These are phyloP conservation scores for Odobenus rosmarus DNA, from an alignment of 2,113 vertebrate genomes.

Conservation along the genomic window DNA sequence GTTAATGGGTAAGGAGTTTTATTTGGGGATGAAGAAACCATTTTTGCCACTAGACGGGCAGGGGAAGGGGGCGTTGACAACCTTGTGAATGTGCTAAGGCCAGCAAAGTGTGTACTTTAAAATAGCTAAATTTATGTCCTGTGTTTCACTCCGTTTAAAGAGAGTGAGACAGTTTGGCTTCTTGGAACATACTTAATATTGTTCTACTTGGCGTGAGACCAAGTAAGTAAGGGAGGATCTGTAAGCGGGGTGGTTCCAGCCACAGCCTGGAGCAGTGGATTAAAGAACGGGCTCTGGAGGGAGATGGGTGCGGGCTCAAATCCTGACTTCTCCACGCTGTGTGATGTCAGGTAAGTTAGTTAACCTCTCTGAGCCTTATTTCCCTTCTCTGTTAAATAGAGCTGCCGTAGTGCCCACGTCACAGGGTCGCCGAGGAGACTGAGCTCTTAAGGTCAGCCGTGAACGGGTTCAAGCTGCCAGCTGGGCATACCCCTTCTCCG, in stretches of 20 bases:
- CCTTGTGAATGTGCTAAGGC: neutral
- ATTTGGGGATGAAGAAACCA: neutral
- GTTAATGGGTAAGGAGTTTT: neutral
- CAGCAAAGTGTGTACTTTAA: neutral
- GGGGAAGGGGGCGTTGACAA: no score
- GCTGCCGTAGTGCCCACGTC: neutral
- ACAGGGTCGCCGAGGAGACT: no score
- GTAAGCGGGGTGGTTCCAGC: fast-evolving
- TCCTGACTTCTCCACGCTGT: neutral
- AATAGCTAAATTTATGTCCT: neutral
- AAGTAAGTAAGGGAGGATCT: neutral
- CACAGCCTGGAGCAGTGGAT: no score
- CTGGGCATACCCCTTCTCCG: neutral
- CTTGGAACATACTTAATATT: neutral
- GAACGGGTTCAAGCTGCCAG: neutral
- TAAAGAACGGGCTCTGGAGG: neutral
- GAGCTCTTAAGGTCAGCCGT: neutral
- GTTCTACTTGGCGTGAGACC: neutral
- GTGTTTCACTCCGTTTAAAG: neutral
- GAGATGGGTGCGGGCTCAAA: neutral
- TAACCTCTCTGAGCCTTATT: neutral
- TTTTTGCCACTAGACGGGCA: neutral
- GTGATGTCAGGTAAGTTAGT: neutral
- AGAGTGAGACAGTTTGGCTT: neutral
- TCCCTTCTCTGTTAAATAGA: neutral